Conservation (phyloP, 2,888 invertebrate genomes). For the Agrotis clavis region DNA sequence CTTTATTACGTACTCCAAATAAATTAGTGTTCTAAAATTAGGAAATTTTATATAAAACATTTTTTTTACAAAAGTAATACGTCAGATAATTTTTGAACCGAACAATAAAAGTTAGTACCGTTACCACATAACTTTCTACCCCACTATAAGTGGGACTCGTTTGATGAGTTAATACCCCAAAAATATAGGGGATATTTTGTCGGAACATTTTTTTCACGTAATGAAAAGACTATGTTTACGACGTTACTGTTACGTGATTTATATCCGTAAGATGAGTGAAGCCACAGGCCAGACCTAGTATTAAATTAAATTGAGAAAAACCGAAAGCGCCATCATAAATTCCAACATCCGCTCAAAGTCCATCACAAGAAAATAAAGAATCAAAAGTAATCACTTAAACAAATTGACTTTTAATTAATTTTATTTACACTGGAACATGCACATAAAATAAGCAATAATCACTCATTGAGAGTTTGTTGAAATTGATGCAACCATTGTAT, state of each 20-base stretch:
- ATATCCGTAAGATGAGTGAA: too few species aligned
- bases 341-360: not conserved
- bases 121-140: too few species aligned
- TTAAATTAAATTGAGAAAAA: not conserved
- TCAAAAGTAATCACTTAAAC: constrained; percentile 13
- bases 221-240: too few species aligned
- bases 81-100: not conserved
- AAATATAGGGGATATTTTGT: too few species aligned
- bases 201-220: too few species aligned
- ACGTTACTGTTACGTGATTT: too few species aligned
- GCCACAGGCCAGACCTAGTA: too few species aligned
- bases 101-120: not conserved
- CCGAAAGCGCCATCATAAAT: constrained; percentile 17
- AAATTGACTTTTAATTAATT: constrained; percentile 35
- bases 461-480: constrained; percentile 46
- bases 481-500: constrained; percentile 63
- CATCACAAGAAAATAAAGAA: constrained; percentile 36
- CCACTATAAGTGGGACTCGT: too few species aligned
- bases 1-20: not conserved
- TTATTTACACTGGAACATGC: constrained; percentile 36
- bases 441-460: constrained; percentile 43
- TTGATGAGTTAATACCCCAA: too few species aligned
- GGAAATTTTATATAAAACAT: not conserved
- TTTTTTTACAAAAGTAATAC: too few species aligned
- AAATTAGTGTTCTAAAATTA: not conserved